Evolutionary conservation across 2,113 vertebrate species (phyloP).

Genomic region (Bubo scandiacus): DNA sequence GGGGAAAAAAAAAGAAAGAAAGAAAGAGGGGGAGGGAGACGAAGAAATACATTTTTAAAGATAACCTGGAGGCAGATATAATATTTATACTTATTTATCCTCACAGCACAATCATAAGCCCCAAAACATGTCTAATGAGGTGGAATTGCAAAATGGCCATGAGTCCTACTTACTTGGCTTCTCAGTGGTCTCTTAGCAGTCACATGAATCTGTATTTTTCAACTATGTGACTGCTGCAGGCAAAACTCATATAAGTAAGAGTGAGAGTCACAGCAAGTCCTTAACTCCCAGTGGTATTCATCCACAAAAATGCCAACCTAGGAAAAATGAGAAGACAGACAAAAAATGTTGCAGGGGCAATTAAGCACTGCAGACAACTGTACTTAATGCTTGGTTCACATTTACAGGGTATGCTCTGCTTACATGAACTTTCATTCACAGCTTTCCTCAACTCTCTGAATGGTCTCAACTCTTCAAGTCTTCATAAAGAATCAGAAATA

Average conservation of each 20-base stretch:
- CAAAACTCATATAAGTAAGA: constrained; percentile 75
- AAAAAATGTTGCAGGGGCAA: constrained; percentile 11
- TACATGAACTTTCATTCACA: background rate
- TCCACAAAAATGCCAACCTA: constrained; percentile 70
- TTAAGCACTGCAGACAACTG: background rate
- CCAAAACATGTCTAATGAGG: constrained; percentile 85
- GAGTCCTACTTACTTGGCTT: constrained; percentile 71
- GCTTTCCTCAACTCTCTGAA: background rate
- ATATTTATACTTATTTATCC: constrained; percentile 89
- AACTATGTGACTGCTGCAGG: constrained; percentile 80
- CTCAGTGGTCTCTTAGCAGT: constrained; percentile 72
- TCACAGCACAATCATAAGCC: constrained; percentile 78
- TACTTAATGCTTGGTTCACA: background rate
- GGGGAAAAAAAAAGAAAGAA: background rate
- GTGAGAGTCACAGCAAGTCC: constrained; percentile 51
- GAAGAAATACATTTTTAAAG: constrained; percentile 85
- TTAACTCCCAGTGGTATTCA: constrained; percentile 68
- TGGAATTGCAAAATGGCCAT: constrained; percentile 81
- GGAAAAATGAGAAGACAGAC: constrained; percentile 49
- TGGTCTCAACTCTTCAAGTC: background rate
- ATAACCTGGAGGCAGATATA: constrained; percentile 88
- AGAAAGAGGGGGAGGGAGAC: constrained; percentile 48
- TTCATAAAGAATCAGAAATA: background rate
- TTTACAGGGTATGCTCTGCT: background rate
- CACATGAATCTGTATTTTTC: constrained; percentile 75